These are phyloP conservation scores for Drosophila incognita DNA, from an alignment of 2,888 invertebrate species.

Conservation along the genomic window DNA sequence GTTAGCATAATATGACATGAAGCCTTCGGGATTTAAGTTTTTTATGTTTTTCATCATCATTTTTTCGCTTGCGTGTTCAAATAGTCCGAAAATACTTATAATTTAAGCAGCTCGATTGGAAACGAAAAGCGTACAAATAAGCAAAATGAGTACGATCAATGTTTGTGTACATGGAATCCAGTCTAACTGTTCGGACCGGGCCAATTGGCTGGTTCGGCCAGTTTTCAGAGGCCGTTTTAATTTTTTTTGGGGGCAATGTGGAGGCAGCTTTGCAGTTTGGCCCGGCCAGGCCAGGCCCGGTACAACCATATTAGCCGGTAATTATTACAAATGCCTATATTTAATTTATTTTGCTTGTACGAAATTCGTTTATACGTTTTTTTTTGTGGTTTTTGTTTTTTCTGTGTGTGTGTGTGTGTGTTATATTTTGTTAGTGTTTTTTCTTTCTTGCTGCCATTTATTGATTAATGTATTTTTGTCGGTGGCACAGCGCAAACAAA, in stretches of 20 bases:
- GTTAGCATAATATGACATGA: slow-evolving; percentile 51
- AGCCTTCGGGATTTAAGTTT: slow-evolving; percentile 29
- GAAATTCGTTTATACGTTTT: slow-evolving; percentile 20
- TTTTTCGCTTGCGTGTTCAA: slow-evolving; percentile 38
- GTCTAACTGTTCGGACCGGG: slow-evolving; percentile 14
- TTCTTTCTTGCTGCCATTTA: slow-evolving; percentile 40
- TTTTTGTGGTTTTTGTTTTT: slow-evolving; percentile 11
- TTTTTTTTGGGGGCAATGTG: slow-evolving; percentile 19
- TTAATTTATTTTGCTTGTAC: slow-evolving; percentile 59
- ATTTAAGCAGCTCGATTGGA: slow-evolving; percentile 23
- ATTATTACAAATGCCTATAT: slow-evolving; percentile 68
- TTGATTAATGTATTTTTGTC: slow-evolving; percentile 60
- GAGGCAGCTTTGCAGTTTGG: slow-evolving; percentile 16
- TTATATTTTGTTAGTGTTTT: slow-evolving; percentile 5
- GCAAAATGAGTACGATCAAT: slow-evolving; percentile 26
- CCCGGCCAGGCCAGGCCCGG: not conserved
- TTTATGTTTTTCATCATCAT: not conserved
- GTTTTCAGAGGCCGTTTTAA: slow-evolving; percentile 18
- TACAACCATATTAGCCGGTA: slow-evolving; percentile 45
- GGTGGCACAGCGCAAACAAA: slow-evolving; percentile 58
- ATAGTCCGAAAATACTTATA: slow-evolving; percentile 24
- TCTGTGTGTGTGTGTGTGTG: not conserved
- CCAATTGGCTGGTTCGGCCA: slow-evolving; percentile 47
- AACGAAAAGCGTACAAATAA: slow-evolving; percentile 13
- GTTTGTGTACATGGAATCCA: slow-evolving; percentile 35